phyloP scores from a whole-genome alignment of 1,140 invertebrate genomes.

The Magallana angulata region DNA sequence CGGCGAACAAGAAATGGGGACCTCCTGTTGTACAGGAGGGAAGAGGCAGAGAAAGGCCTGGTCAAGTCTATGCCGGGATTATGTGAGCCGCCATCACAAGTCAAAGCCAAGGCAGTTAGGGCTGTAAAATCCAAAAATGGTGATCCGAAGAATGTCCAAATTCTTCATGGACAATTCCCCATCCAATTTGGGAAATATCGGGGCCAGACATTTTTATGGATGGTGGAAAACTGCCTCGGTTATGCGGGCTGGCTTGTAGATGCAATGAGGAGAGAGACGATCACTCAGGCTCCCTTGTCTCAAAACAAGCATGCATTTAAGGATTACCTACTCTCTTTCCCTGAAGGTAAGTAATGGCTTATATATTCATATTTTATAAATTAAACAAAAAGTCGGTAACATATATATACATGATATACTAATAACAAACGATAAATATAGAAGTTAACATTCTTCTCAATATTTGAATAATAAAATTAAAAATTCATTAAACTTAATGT shows the following conservation, averaged over 20 bases:
- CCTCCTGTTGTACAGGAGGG: neutral
- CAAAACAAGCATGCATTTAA: neutral
- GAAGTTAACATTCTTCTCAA: too few species aligned
- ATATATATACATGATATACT: too few species aligned
- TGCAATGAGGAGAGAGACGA: neutral
- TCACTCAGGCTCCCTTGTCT: neutral
- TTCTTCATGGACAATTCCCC: neutral
- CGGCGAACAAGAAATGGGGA: neutral
- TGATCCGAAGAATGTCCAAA: neutral
- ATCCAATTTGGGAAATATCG: conserved; percentile 16
- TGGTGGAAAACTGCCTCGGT: conserved; percentile 28
- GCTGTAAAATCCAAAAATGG: neutral
- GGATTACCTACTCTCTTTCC: neutral
- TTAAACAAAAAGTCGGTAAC: too few species aligned
- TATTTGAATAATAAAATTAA: too few species aligned
- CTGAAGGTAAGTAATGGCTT: neutral
- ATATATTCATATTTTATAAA: too few species aligned
- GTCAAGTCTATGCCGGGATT: neutral
- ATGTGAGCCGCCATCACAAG: neutral
- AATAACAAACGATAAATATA: too few species aligned
- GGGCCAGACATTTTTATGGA: conserved; percentile 6
- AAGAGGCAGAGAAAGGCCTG: neutral
- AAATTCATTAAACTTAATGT: too few species aligned
- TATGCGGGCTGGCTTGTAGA: conserved; percentile 13
- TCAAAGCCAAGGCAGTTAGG: neutral